These are phyloP conservation scores for Leucania comma DNA, from an alignment of 2,888 invertebrate species.

Conservation along the genomic window DNA sequence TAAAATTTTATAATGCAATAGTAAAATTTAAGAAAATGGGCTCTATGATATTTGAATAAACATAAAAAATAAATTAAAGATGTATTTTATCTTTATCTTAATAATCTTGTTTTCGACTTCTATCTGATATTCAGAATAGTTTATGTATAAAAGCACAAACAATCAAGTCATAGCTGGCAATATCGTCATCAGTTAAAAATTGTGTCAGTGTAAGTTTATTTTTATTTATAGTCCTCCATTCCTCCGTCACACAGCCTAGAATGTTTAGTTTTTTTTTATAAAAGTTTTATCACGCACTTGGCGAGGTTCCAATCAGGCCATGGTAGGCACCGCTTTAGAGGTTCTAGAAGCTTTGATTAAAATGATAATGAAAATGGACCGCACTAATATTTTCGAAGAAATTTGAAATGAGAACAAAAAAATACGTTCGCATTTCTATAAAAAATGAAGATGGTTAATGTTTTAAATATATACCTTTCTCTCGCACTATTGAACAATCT, in stretches of 20 bases:
- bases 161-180: background rate
- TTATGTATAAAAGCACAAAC: background rate
- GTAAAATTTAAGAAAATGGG: no score
- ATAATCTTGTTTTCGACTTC: no score
- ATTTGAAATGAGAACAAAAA: background rate
- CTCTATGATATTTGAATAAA: no score
- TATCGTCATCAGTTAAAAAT: conserved; percentile 19
- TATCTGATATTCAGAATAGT: background rate
- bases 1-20: no score
- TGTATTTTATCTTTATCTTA: no score
- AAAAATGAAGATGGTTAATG: no score
- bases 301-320: conserved; percentile 57
- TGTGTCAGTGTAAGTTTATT: conserved; percentile 20
- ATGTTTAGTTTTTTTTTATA: conserved; percentile 34
- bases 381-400: conserved; percentile 6
- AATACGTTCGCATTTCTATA: background rate
- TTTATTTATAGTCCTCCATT: conserved; percentile 24
- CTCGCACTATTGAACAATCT: background rate
- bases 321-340: conserved; percentile 35
- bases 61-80: no score
- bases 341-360: conserved; percentile 44
- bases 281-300: conserved; percentile 54
- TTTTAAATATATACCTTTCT: no score
- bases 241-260: background rate
- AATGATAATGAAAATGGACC: conserved; percentile 23